Base-by-base conservation (phyloP, 2,113 vertebrate species). In the Meles meles region DNA sequence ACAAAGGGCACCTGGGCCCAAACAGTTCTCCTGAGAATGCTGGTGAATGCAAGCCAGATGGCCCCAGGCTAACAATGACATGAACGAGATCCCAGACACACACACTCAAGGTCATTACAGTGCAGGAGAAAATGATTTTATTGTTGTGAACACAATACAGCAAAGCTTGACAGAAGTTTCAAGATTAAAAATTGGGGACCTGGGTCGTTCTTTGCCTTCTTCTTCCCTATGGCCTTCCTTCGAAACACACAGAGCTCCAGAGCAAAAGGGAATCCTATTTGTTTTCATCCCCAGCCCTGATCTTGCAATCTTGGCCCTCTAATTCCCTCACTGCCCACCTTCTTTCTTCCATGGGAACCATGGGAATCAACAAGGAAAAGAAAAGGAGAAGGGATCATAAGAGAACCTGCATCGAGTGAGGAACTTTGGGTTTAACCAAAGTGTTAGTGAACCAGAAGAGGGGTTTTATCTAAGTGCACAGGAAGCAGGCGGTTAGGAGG, bases 401-500 rank as follows among this genome's bases (percentile, higher is more conserved):
- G 2, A 55, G 20, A 88, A 79, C 1, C n/a, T 55, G 13, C 44
- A 71, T 3, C 27, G 13, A 39, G 69, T 3, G 44, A 81, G 69
- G 3, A 74, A 72, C 63, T 13, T 65, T 7, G 3, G 63, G 6
- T 29, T 91, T 10, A 69, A 34, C 44, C 65, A 42, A 42, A 42
- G 42, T 42, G 42, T 42, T 42, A 42, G 42, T 42, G 42, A 42
- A 42, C 42, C 42, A 42, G 42, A 42, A 6, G 42, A 6, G 42
- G 4, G 6, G 42, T 42, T 5, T 6, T 42, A 61, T 59, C 98
- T 52, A 98, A 97, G 59, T 98, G 96, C 20, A 98, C 94, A 29
- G 97, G 97, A 74, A 98, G 81, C 52, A 97, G 20, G 0, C 0
- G 8, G 76, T 86, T 86, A 14, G 39, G 91, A 84, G 93, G 96